These are phyloP conservation scores for Drosophila funebris DNA, from an alignment of 1,140 invertebrate species.

Conservation along the genomic window DNA sequence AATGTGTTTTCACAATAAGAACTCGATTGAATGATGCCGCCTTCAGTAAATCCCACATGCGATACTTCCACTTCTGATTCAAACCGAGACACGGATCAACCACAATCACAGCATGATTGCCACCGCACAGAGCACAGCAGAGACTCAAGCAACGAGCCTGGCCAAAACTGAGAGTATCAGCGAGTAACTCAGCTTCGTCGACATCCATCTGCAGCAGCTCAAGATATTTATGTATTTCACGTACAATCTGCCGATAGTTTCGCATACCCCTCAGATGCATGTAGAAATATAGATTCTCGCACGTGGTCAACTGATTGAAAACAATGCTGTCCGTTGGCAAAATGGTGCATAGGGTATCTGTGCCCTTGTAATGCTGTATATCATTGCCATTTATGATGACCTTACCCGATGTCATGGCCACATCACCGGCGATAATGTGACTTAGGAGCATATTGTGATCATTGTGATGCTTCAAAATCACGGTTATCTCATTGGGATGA, in stretches of 20 bases:
- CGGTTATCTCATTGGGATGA: constrained; percentile 31
- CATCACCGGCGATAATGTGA: constrained; percentile 21
- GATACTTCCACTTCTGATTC: not conserved
- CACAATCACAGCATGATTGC: constrained; percentile 9
- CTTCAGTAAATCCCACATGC: constrained; percentile 24
- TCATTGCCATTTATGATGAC: constrained; percentile 10
- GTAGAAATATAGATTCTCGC: constrained; percentile 26
- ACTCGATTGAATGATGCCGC: not conserved
- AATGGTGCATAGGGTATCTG: not conserved
- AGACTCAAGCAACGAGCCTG: constrained; percentile 17
- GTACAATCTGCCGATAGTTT: constrained; percentile 14
- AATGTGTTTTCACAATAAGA: constrained; percentile 6
- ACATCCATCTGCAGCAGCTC: not conserved
- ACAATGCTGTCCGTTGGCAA: constrained; percentile 6
- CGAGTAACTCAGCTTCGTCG: not conserved
- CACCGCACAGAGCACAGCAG: constrained; percentile 26
- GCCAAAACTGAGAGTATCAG: not conserved
- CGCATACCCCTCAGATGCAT: constrained; percentile 23
- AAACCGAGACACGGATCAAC: constrained; percentile 13
- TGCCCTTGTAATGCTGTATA: not conserved
- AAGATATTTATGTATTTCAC: constrained; percentile 23
- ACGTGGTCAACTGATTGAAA: constrained; percentile 5
- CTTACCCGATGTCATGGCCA: not conserved
- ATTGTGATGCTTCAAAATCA: constrained; percentile 7
- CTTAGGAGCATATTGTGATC: constrained; percentile 1